These are phyloP conservation scores for Melanogrammus aeglefinus DNA, from an alignment of 2,797 vertebrate genomes.

Conservation along the genomic window DNA sequence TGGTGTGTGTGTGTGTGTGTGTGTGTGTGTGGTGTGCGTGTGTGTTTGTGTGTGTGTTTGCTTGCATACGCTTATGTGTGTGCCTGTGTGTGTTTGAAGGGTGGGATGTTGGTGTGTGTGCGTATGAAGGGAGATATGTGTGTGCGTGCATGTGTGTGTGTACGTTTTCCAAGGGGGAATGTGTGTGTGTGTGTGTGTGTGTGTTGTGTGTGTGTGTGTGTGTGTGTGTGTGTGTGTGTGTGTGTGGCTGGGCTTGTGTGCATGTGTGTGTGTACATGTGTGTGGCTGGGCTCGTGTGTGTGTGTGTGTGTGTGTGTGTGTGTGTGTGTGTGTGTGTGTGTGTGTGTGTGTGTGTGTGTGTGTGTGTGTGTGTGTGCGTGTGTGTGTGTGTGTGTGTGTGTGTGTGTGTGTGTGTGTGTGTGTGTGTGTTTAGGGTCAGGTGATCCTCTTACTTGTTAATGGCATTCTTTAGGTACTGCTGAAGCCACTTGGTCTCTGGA, in stretches of 20 bases:
- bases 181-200: too few species aligned
- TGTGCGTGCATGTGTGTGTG: neutral
- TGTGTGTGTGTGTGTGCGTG: slow-evolving; percentile 6
- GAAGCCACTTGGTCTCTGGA: slow-evolving; percentile 96
- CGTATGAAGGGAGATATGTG: neutral
- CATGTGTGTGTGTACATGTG: neutral
- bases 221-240: neutral
- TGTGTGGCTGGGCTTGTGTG: neutral
- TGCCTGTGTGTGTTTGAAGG: neutral
- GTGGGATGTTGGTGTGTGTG: too few species aligned
- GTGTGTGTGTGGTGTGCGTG: neutral
- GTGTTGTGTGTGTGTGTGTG: neutral
- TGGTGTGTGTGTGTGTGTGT: too few species aligned
- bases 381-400: neutral
- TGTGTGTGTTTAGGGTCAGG: slow-evolving; percentile 10
- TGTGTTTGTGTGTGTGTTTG: neutral
- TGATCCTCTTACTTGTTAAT: slow-evolving; percentile 92
- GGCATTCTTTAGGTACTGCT: slow-evolving; percentile 96
- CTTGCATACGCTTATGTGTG: neutral
- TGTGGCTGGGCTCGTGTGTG: neutral
- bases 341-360: neutral
- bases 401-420: neutral
- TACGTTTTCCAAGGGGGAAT: too few species aligned
- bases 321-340: neutral
- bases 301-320: neutral